Evolutionary conservation across 2,113 vertebrate genomes (phyloP).

Genomic region (Garra rufa): DNA sequence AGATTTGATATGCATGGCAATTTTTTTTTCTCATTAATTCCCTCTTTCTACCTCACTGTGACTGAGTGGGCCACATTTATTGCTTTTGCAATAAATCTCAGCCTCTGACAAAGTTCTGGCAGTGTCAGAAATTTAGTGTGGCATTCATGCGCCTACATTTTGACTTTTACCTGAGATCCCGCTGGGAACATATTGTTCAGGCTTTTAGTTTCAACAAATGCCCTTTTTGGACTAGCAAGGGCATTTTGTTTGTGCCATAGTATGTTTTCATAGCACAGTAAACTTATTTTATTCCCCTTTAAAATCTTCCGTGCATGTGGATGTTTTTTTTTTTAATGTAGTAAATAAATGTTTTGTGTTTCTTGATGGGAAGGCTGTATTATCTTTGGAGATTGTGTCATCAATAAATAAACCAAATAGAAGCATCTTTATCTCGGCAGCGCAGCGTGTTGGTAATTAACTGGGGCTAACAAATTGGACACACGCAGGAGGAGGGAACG

Average conservation of each 20-base stretch:
- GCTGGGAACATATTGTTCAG: background rate
- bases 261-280: background rate
- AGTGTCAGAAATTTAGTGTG: background rate
- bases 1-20: background rate
- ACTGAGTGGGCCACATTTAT: too few relatives aligned
- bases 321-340: constrained; percentile 20
- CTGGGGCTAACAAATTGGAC: constrained; percentile 61
- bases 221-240: background rate
- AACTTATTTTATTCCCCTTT: background rate
- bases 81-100: background rate
- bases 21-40: background rate
- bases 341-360: constrained; percentile 36
- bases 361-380: constrained; percentile 48
- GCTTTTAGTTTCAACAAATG: background rate
- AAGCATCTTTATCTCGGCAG: constrained; percentile 64
- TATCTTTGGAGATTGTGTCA: constrained; percentile 61
- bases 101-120: background rate
- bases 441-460: constrained; percentile 67
- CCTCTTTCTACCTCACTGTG: background rate
- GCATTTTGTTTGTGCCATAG: background rate
- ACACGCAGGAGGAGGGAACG: constrained; percentile 59
- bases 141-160: background rate
- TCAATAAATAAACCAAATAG: constrained; percentile 66
- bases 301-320: background rate
- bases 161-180: background rate